phyloP scores from a whole-genome alignment of 2,797 vertebrate species.

The Chelon auratus region DNA sequence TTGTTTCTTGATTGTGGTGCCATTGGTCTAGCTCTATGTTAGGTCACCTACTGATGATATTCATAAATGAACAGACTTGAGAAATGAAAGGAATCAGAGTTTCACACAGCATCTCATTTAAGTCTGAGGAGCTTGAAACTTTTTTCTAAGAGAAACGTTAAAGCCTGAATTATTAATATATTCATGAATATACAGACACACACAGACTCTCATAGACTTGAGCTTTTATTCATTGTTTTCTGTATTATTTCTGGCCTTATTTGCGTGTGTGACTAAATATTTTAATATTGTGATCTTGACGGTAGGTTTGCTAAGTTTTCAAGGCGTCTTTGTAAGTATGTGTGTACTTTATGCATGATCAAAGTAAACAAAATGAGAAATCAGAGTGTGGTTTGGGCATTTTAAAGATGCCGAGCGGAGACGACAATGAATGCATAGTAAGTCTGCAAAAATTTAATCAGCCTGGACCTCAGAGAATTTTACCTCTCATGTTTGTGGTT shows the following conservation, averaged over 20 bases:
- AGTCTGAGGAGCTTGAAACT: background rate
- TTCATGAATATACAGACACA: slow-evolving; percentile 3
- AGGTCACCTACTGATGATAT: background rate
- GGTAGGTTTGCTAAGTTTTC: background rate
- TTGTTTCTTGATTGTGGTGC: background rate
- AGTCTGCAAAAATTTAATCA: background rate
- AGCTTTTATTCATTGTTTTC: background rate
- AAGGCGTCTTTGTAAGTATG: background rate
- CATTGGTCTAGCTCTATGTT: background rate
- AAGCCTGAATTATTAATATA: slow-evolving; percentile 13
- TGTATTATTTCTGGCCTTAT: too few relatives aligned
- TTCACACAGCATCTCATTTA: background rate
- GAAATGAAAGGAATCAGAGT: background rate
- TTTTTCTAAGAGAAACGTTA: background rate
- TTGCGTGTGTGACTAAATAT: too few relatives aligned
- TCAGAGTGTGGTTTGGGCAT: background rate
- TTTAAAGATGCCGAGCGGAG: background rate
- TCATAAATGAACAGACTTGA: slow-evolving; percentile 2
- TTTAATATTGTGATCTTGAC: too few relatives aligned
- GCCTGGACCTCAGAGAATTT: background rate
- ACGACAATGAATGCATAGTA: background rate
- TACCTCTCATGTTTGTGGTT: too few relatives aligned
- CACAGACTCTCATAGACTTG: background rate
- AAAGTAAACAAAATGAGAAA: background rate
- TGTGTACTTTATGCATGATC: background rate